These are phyloP conservation scores for Acleris sparsana DNA, from an alignment of 2,888 invertebrate species.

Conservation along the genomic window DNA sequence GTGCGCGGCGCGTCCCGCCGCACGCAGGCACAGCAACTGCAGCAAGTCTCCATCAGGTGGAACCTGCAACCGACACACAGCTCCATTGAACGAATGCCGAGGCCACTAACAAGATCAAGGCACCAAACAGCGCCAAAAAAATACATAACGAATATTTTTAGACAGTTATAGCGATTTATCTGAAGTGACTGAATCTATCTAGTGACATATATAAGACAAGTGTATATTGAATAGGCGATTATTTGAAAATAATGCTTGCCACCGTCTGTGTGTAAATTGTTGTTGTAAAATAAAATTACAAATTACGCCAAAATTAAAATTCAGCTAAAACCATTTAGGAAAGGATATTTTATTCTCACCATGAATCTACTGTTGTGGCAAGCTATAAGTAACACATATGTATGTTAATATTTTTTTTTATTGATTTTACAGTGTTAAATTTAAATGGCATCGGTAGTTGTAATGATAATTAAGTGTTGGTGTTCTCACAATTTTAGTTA, in stretches of 20 bases:
- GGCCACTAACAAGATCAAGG: background rate
- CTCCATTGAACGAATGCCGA: background rate
- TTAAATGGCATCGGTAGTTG: background rate
- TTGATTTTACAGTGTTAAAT: slow-evolving; percentile 5
- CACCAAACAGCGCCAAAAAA: background rate
- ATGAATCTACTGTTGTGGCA: slow-evolving; percentile 31
- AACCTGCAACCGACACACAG: slow-evolving; percentile 81
- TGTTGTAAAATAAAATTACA: slow-evolving; percentile 8
- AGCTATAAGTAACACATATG: slow-evolving; percentile 33
- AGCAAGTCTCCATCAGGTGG: slow-evolving; percentile 88
- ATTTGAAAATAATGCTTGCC: slow-evolving; percentile 10
- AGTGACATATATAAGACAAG: slow-evolving; percentile 4
- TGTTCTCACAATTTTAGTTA: no score
- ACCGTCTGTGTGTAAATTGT: slow-evolving; percentile 6
- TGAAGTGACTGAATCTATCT: background rate
- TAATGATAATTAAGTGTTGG: background rate
- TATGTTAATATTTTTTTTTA: slow-evolving; percentile 20
- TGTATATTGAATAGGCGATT: slow-evolving; percentile 3
- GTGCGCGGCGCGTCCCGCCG: slow-evolving; percentile 89
- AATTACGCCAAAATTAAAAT: slow-evolving; percentile 19
- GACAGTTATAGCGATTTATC: background rate
- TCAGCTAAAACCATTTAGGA: slow-evolving; percentile 25
- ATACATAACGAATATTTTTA: background rate
- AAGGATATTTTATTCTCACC: slow-evolving; percentile 29
- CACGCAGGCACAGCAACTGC: slow-evolving; percentile 89